Evolutionary conservation across 2,113 vertebrate species (phyloP).

Genomic region (Gnathonemus echidnorhynchus): DNA sequence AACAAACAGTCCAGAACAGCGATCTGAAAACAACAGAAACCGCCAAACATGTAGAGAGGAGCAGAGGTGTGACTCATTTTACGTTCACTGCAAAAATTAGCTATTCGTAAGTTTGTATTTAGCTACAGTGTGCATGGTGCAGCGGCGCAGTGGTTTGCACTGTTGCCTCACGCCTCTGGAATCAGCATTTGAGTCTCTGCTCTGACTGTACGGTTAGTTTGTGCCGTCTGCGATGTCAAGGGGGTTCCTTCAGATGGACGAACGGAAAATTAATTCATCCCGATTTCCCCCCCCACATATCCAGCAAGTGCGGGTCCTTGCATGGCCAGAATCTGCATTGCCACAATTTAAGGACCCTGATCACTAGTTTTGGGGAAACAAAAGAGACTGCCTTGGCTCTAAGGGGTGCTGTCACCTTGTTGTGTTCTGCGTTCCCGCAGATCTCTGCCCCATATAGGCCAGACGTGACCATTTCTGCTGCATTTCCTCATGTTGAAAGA

Average conservation of each 20-base stretch:
- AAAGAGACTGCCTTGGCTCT: background rate
- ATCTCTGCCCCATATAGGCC: background rate
- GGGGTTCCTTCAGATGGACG: background rate
- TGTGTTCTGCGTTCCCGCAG: background rate
- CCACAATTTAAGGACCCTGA: background rate
- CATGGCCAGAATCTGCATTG: background rate
- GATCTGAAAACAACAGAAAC: background rate
- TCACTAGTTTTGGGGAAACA: background rate
- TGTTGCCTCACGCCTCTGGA: background rate
- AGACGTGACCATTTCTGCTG: background rate
- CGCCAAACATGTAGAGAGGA: background rate
- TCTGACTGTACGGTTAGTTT: background rate
- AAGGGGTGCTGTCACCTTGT: background rate
- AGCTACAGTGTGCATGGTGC: background rate
- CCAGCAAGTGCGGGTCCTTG: background rate
- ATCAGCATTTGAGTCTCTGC: background rate
- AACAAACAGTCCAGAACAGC: background rate
- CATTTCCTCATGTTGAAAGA: background rate
- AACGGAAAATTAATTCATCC: background rate
- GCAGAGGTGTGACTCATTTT: background rate
- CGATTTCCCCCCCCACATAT: background rate
- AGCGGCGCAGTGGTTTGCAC: background rate
- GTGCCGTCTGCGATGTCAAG: background rate
- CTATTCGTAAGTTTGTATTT: background rate
- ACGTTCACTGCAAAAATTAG: background rate